Evolutionary conservation across 2,113 vertebrate genomes (phyloP).

Genomic region (Brachypteracias leptosomus): DNA sequence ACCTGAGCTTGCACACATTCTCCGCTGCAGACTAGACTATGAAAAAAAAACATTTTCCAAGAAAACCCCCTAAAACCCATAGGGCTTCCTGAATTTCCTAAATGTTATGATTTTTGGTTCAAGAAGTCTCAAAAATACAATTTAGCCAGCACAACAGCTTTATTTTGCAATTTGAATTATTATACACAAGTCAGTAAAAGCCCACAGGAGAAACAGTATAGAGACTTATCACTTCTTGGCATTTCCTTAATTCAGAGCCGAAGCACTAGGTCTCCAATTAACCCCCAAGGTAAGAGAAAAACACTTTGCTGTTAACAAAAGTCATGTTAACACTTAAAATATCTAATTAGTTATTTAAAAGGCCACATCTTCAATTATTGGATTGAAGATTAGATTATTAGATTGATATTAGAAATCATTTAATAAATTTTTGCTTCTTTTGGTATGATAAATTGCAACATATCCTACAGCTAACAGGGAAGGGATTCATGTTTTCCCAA

Average conservation of each 20-base stretch:
- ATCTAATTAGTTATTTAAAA: conserved; percentile 7
- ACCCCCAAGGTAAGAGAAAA: background rate
- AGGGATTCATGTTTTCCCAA: background rate
- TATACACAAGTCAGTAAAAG: background rate
- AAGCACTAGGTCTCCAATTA: background rate
- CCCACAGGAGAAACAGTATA: background rate
- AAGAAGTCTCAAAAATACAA: background rate
- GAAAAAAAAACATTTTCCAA: background rate
- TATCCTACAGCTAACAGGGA: background rate
- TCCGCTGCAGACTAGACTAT: background rate
- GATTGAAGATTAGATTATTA: no score
- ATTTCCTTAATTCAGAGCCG: background rate
- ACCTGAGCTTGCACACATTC: background rate
- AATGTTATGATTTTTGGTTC: background rate
- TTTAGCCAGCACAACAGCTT: background rate
- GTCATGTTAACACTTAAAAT: background rate
- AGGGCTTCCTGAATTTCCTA: background rate
- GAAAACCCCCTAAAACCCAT: background rate
- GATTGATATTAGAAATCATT: background rate
- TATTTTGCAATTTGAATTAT: background rate
- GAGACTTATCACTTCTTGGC: background rate
- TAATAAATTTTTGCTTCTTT: background rate
- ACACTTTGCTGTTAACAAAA: background rate
- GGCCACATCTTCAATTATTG: conserved; percentile 24
- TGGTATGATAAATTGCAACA: background rate